Evolutionary conservation across 35 echinoderm and acorn worm species (phyloP), one percentile per base, ranked within the genome.

Genomic region (Heliocidaris tuberculata): DNA sequence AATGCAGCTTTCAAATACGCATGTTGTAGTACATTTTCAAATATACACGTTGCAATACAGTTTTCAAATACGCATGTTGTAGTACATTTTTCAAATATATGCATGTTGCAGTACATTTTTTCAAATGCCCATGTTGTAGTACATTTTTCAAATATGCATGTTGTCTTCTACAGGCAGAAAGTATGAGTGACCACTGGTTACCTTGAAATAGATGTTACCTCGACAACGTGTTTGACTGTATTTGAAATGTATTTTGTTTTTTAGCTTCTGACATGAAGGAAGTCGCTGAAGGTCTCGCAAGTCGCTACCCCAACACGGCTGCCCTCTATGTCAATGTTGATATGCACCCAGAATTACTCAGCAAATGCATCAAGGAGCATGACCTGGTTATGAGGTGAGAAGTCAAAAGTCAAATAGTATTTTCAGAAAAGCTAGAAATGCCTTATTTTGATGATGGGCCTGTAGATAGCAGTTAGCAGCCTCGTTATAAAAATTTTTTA

Each of bases 311-410:
- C 50, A 97, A 97, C 94, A 96, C 97, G 1, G 49, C 13, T 30
- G 94, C 96, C 5, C 7, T 97, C 7, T 97, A 98, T 70, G 31
- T 98, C 10, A 97, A 98, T 50, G 94, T 98, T 2, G 95, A 93
- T 15, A 94, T 47, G n/a, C 96, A 98, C 24, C 49, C 30, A 86
- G 96, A 96, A 11, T 56, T 95, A 49, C 94, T 97, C 6, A 86
- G 92, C 35, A 97, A 98, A 60, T 94, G 52, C 49, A 93, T 98
- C 92, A 94, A 97, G 49, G 96, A 98, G 85, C 97, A 98, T 97
- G 96, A 98, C 88, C 31, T 98, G 32, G 96, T 98, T 49, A 97
- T 98, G 48, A 98, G 97, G 97, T 98, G 88, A 95, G 85, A 31
- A 31, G 42, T 32, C 85, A 31, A 50, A 48, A 24, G 60, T 70